These are phyloP conservation scores for Calonectris borealis DNA, from an alignment of 2,113 vertebrate species.

Conservation along the genomic window DNA sequence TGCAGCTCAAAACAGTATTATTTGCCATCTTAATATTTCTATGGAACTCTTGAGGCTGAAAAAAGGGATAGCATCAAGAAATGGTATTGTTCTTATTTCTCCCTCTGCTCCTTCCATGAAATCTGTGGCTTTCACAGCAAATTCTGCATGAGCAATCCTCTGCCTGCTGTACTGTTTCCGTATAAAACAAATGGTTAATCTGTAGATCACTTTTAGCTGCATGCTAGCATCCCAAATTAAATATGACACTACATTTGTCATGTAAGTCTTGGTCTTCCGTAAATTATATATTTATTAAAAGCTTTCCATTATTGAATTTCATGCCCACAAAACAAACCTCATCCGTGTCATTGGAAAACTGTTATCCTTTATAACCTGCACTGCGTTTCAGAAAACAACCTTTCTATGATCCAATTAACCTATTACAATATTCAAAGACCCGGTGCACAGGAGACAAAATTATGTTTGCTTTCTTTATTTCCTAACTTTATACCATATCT, in stretches of 20 bases:
- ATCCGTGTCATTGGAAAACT: constrained; percentile 55
- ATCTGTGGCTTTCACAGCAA: background rate
- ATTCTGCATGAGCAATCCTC: background rate
- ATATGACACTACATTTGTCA: constrained; percentile 64
- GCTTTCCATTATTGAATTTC: constrained; percentile 64
- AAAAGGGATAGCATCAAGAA: constrained; percentile 9
- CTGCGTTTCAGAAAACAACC: constrained; percentile 43
- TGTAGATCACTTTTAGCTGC: constrained; percentile 45
- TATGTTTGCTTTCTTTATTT: constrained; percentile 46
- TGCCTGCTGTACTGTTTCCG: fast-evolving
- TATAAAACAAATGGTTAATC: constrained; percentile 52
- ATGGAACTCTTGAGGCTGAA: constrained; percentile 27
- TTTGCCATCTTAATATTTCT: constrained; percentile 46
- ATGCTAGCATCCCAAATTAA: constrained; percentile 64
- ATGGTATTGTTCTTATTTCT: background rate
- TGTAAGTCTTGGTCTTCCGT: constrained; percentile 38
- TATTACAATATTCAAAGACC: constrained; percentile 67
- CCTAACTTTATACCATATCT: constrained; percentile 42
- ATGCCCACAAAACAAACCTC: constrained; percentile 56
- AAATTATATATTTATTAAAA: constrained; percentile 71
- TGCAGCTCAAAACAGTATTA: constrained; percentile 24
- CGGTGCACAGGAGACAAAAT: constrained; percentile 30
- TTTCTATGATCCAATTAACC: constrained; percentile 65
- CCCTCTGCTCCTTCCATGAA: background rate
- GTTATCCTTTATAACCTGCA: constrained; percentile 41